Base-by-base conservation (phyloP, 2,888 invertebrate genomes). In the Pantelozetes paolii region DNA sequence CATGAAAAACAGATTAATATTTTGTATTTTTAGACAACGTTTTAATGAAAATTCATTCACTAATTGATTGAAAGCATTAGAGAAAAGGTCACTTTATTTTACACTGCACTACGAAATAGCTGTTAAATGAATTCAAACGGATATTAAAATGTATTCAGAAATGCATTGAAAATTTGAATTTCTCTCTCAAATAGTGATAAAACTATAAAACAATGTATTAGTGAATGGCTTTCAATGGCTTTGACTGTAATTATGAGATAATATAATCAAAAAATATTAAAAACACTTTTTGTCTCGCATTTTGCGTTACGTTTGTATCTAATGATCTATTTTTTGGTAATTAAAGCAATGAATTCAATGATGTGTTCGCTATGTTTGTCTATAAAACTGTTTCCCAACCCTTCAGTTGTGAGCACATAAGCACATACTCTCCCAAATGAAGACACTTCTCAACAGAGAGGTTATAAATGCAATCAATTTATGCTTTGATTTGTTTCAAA, bases 1-100 rank as follows among this genome's bases (percentile, higher is more conserved):
- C 40, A 64, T 40, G 40, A 20, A 40, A 64, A 30, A 30, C 62
- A 62, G 20, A 54, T 54, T 40, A 20, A 64, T 40, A 64, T 40
- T 40, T 40, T 64, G 30, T 23, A 32, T 15, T 28, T 32, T 18
- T 28, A 9, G 18, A 11, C 6, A 50, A 50, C 5, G 6, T 64
- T 64, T 57, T 28, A 15, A 18, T n/a, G n/a, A 15, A 64, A 64
- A 36, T 54, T 28, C 57, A 30, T 57, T 57, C 23, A 20, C n/a
- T 64, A 64, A 64, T 64, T 64, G 36, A 64, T 64, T 64, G 36
- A 64, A 64, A 36, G 20, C 36, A 64, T 64, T 64, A 36, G 40
- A 36, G 57, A 30, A 57, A 28, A 57, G 30, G 28, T 5, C 11
- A 30, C 20, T 28, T 2, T 11, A 45, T 45, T 8, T 36, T 45